Base-by-base conservation (phyloP, 1,140 invertebrate genomes). In the Lepidurus arcticus region DNA sequence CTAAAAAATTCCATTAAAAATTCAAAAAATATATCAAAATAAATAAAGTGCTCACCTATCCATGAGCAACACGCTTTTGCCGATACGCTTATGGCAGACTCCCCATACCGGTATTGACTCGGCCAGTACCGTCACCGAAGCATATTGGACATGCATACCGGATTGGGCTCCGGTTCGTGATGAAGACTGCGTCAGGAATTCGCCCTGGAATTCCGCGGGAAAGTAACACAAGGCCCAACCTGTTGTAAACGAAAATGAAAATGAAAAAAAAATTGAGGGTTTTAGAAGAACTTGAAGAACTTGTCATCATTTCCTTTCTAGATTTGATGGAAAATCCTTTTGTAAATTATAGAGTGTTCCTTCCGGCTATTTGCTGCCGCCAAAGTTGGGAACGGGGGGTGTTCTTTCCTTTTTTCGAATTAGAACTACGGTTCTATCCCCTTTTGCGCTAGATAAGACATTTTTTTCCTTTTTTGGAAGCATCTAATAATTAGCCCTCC, bases 71-170 rank as follows among this genome's bases (percentile, higher is more conserved):
- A 91, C 88, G 81, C 89, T 90, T 82, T 89, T 88, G 47, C 88
- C 89, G 65, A 89, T 84, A 74, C 88, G 85, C 79, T 85, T 85
- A 81, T 90, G 88, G 80, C 90, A 92, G 78, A 87, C 87, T 5
- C 90, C 90, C 90, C 90, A 92, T 44, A 90, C 88, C 9, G 90
- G 89, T 81, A 91, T 91, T 11, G 89, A 86, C 80, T 89, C 89
- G 76, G 86, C 87, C 42, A 88, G 89, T 75, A 92, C 89, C 81
- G 88, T 90, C 73, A 92, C 85, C 74, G 86, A 83, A 34, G 88
- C 89, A 82, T 91, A 91, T 79, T 88, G 87, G 53, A 87, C 85
- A 45, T 82, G 78, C 53, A 65, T 65, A 65, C 16, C 53, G 53
- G 53, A 65, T 21, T 65, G 53, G 45, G 76, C 75, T 10, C 81